phyloP scores from a whole-genome alignment of 37 sponge, comb jelly and placozoan genomes.

The Cladorhizidae sp. region DNA sequence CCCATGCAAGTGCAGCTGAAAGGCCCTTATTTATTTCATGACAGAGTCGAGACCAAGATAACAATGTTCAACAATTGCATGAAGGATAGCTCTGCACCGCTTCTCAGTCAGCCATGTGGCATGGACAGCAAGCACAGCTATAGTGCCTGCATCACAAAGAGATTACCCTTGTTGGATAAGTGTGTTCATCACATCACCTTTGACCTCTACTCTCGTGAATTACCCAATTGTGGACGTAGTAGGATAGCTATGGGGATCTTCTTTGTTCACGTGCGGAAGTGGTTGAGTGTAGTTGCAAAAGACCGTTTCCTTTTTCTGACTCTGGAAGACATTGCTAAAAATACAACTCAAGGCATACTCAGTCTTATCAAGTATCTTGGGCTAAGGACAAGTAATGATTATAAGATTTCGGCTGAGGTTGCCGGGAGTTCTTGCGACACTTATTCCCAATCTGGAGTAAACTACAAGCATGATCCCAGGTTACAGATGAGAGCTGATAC shows the following conservation, averaged over 20 bases:
- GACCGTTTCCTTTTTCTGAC: conserved; percentile 33
- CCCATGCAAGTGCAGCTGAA: background rate
- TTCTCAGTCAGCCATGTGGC: background rate
- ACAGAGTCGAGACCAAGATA: conserved; percentile 1
- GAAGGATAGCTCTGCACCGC: background rate
- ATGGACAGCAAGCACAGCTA: background rate
- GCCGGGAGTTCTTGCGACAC: too few relatives aligned
- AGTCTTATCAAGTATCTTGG: background rate
- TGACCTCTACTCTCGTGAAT: background rate
- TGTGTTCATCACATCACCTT: conserved; percentile 17
- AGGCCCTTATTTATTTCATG: conserved; percentile 40
- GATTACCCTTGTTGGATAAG: conserved; percentile 15
- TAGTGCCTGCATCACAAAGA: background rate
- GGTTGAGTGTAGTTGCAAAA: conserved; percentile 47
- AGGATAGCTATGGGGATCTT: conserved; percentile 31
- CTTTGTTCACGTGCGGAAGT: conserved; percentile 38
- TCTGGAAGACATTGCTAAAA: conserved; percentile 23
- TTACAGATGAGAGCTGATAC: conserved; percentile 47
- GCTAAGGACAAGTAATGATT: too few relatives aligned
- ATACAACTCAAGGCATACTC: background rate
- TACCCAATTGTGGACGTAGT: conserved; percentile 20
- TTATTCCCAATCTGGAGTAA: background rate
- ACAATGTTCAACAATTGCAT: conserved; percentile 27
- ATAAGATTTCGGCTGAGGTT: too few relatives aligned
- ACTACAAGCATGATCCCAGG: conserved; percentile 17